Evolutionary conservation across 2,888 invertebrate genomes (phyloP).

Genomic region (Amphipoea lucens): DNA sequence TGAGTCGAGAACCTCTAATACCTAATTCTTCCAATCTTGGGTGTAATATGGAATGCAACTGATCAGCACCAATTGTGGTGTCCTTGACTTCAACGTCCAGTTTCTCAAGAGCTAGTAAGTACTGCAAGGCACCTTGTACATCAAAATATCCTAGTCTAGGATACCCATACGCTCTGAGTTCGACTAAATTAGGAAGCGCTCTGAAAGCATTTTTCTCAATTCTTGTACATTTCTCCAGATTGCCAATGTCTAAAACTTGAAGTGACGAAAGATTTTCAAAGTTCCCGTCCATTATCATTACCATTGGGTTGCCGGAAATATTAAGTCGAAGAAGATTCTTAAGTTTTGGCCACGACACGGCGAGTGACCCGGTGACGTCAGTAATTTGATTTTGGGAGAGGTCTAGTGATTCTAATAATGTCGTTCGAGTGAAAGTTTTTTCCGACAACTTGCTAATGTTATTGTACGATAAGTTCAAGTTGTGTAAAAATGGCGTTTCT

Average conservation of each 20-base stretch:
- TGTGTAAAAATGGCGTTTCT: conserved; percentile 96
- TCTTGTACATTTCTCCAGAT: conserved; percentile 92
- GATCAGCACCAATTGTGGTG: conserved; percentile 94
- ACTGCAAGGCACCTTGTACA: conserved; percentile 95
- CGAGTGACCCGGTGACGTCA: conserved; percentile 91
- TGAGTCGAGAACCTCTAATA: conserved; percentile 93
- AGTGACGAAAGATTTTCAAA: conserved; percentile 93
- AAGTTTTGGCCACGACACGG: conserved; percentile 93
- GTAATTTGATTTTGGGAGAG: conserved; percentile 93
- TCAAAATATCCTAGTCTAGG: conserved; percentile 96
- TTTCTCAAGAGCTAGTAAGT: conserved; percentile 93
- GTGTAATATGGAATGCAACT: conserved; percentile 94
- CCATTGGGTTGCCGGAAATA: conserved; percentile 95
- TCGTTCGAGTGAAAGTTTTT: conserved; percentile 94
- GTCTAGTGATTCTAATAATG: conserved; percentile 94
- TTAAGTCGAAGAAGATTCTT: conserved; percentile 93
- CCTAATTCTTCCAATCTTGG: conserved; percentile 94
- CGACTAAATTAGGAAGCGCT: conserved; percentile 92
- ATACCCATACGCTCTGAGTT: conserved; percentile 93
- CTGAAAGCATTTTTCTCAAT: conserved; percentile 96
- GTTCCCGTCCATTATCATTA: conserved; percentile 93
- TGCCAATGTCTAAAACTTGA: conserved; percentile 91
- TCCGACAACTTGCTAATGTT: conserved; percentile 92
- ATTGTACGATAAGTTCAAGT: conserved; percentile 94
- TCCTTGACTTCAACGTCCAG: conserved; percentile 97